Conservation (phyloP, 1,140 invertebrate species). For the Micrasema longulum region DNA sequence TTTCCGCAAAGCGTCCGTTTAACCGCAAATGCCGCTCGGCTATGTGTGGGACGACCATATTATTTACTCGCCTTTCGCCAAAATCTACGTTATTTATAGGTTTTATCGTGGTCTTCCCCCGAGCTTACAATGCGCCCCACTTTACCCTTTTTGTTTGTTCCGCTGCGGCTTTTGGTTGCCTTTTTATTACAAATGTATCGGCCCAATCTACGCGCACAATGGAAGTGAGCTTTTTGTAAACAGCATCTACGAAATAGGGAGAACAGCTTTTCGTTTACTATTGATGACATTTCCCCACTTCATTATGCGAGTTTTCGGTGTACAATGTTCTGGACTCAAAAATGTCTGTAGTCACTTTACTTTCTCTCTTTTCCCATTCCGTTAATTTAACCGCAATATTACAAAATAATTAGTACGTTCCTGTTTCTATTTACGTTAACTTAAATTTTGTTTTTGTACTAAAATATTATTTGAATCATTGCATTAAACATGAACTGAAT, state of each 20-base stretch:
- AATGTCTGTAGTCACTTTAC: no score
- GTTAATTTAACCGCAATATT: no score
- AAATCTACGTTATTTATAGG: slow-evolving; percentile 47
- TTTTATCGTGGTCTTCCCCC: slow-evolving; percentile 36
- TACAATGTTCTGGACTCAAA: background rate
- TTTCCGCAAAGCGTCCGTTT: slow-evolving; percentile 37
- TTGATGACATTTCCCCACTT: slow-evolving; percentile 21
- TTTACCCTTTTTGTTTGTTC: slow-evolving; percentile 27
- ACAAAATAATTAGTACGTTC: no score
- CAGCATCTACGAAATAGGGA: slow-evolving; percentile 2
- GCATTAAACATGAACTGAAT: no score
- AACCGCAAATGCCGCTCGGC: slow-evolving; percentile 31
- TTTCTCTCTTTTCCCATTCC: no score
- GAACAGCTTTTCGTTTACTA: slow-evolving; percentile 2
- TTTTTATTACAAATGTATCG: slow-evolving; percentile 40
- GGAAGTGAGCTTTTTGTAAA: slow-evolving; percentile 34
- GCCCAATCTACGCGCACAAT: slow-evolving; percentile 40
- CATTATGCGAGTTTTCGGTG: slow-evolving; percentile 18
- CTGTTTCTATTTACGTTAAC: no score
- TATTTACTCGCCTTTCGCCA: slow-evolving; percentile 31
- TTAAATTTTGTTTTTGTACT: no score
- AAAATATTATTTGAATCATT: no score
- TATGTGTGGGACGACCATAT: slow-evolving; percentile 15
- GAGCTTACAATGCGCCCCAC: slow-evolving; percentile 4
- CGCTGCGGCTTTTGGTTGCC: slow-evolving; percentile 30